Base-by-base conservation (phyloP, 2,888 invertebrate species). In the Leptopilina myrica region DNA sequence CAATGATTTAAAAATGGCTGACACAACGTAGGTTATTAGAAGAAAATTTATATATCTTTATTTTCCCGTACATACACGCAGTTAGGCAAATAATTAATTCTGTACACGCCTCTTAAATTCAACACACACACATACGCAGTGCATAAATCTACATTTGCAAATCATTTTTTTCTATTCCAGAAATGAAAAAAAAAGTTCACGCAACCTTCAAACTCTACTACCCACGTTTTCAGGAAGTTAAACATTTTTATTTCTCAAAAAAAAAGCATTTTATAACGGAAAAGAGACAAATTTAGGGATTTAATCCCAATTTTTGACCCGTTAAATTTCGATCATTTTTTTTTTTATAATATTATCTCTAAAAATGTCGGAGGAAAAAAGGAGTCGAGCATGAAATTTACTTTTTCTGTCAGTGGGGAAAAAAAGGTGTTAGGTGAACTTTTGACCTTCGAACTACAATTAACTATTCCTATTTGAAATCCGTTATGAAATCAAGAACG, bases 1-100 rank as follows among this genome's bases (percentile, higher is more conserved):
- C 69, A 69, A 69, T 53, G 69, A 69, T 69, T 69, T 69, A 69
- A 69, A 69, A 69, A 69, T 69, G 69, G 69, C 69, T 49, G 69
- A 69, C 69, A 20, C 8, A 8, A 69, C 46, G 69, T 53, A 53
- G 53, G 49, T 53, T 53, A 43, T 69, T 20, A 20, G 20, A 69
- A 9, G 33, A 26, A 69, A 69, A 53, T 53, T 46, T 26, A n/a
- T 20, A 53, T 20, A 53, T 20, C 53, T 26, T 62, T n/a, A 62
- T 62, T 62, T 62, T 62, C 12, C 59, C 59, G 59, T 62, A 62
- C 15, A 62, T 20, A 20, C n/a, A 20, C n/a, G 11, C 3, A 46
- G 7, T 43, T 49, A 8, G 12, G 43, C 43, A 8, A 12, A 69
- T 1, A n/a, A 67, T 53, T 69, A 69, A 15, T 43, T 49, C 7